Evolutionary conservation across 2,113 vertebrate genomes (phyloP).

Genomic region (Eudyptes chrysolophus): DNA sequence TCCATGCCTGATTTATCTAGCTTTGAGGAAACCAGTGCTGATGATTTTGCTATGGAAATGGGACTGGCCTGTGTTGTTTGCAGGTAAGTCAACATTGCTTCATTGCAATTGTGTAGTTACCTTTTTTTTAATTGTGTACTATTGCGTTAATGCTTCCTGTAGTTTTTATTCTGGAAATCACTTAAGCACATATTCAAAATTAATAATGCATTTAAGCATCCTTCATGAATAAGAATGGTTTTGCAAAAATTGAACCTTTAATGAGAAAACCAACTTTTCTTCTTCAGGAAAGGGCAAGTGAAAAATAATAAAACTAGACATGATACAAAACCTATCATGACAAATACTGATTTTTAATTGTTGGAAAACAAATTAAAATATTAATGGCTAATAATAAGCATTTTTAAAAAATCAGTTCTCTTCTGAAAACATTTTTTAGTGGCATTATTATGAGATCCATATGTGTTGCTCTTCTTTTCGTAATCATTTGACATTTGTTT

Average conservation of each 20-base stretch:
- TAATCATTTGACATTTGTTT: neutral
- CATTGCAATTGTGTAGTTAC: neutral
- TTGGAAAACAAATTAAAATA: neutral
- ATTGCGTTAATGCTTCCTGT: neutral
- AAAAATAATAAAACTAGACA: neutral
- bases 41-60: constrained; percentile 99
- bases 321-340: neutral
- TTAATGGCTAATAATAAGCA: neutral
- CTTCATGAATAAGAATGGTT: neutral
- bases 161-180: neutral
- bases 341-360: neutral
- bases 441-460: neutral
- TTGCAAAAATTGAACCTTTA: neutral
- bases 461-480: neutral
- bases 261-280: neutral
- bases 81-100: constrained; percentile 72
- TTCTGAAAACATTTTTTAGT: neutral
- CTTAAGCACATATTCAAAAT: neutral
- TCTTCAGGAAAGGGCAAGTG: neutral
- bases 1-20: constrained; percentile 87
- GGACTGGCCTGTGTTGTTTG: constrained; percentile 96
- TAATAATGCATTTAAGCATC: neutral
- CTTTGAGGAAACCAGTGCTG: constrained; percentile 94
- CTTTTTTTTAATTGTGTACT: neutral
- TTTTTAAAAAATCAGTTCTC: neutral